Conservation (phyloP, 2,888 invertebrate genomes). For the Xiphydria camelus region DNA sequence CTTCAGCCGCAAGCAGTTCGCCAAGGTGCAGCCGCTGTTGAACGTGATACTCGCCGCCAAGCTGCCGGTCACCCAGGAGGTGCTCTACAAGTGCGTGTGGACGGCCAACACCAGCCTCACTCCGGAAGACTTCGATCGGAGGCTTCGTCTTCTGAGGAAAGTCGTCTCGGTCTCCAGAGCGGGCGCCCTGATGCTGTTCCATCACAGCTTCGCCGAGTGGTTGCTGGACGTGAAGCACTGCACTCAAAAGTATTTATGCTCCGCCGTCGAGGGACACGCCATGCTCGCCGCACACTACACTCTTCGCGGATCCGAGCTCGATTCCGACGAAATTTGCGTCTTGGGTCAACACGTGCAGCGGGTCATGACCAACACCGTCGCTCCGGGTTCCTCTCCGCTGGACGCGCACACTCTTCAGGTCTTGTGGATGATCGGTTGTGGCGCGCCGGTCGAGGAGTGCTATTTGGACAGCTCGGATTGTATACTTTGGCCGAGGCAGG, state of each 20-base stretch:
- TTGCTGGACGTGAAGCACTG: conserved; percentile 96
- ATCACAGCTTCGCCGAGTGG: conserved; percentile 95
- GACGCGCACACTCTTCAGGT: conserved; percentile 72
- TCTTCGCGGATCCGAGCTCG: conserved; percentile 69
- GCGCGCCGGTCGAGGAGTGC: conserved; percentile 55
- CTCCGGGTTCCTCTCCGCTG: conserved; percentile 45
- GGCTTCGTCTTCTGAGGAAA: conserved; percentile 74
- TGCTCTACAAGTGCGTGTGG: conserved; percentile 80
- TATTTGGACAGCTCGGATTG: conserved; percentile 53
- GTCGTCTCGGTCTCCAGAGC: conserved; percentile 66
- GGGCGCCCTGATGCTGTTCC: conserved; percentile 76
- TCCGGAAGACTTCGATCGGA: conserved; percentile 77
- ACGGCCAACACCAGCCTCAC: conserved; percentile 79
- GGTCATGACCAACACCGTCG: conserved; percentile 45
- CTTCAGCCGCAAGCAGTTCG: conserved; percentile 86
- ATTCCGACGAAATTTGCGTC: conserved; percentile 75
- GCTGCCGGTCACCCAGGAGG: conserved; percentile 79
- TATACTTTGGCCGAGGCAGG: conserved; percentile 59
- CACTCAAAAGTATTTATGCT: conserved; percentile 90
- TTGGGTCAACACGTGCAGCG: conserved; percentile 60
- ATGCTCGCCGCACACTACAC: conserved; percentile 85
- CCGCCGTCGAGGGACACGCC: conserved; percentile 84
- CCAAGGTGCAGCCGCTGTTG: conserved; percentile 79
- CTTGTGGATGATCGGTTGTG: conserved; percentile 76
- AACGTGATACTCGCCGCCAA: conserved; percentile 87